A percentile compares a stretch with the other conserved stretches of the same genome.
Conservation (phyloP, 2,113 vertebrate genomes). For the Vicugna pacos region DNA sequence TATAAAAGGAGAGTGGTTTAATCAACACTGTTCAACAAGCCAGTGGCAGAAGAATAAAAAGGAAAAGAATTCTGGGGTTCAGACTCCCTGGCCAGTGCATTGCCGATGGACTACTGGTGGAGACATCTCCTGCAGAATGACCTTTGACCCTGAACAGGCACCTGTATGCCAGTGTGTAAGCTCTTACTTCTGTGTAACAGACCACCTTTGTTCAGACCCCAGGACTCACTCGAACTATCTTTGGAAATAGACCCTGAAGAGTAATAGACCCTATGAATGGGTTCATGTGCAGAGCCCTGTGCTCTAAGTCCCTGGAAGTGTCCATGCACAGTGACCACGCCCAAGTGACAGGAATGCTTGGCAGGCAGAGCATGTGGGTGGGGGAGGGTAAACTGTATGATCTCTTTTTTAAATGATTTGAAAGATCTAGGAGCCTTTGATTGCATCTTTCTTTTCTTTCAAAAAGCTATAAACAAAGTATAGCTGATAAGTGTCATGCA, state of each 20-base stretch:
- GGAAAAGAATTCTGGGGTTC: background rate
- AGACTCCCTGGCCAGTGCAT: background rate
- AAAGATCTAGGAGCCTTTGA: background rate
- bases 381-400: background rate
- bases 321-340: background rate
- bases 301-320: background rate
- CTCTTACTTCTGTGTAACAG: background rate
- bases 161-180: background rate
- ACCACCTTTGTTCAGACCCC: background rate
- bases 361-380: background rate
- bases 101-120: background rate
- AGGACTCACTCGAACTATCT: background rate
- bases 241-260: background rate
- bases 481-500: background rate
- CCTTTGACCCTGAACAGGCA: background rate
- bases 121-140: background rate
- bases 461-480: background rate
- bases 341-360: background rate
- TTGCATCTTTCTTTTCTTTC: background rate
- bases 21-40: background rate
- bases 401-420: background rate
- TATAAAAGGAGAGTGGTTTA: background rate
- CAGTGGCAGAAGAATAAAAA: background rate
- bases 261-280: background rate
- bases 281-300: background rate